A percentile compares a stretch with the other conserved stretches of the same genome.
Conservation (phyloP, 2,888 invertebrate genomes). For the Chymomyza caudatula region DNA sequence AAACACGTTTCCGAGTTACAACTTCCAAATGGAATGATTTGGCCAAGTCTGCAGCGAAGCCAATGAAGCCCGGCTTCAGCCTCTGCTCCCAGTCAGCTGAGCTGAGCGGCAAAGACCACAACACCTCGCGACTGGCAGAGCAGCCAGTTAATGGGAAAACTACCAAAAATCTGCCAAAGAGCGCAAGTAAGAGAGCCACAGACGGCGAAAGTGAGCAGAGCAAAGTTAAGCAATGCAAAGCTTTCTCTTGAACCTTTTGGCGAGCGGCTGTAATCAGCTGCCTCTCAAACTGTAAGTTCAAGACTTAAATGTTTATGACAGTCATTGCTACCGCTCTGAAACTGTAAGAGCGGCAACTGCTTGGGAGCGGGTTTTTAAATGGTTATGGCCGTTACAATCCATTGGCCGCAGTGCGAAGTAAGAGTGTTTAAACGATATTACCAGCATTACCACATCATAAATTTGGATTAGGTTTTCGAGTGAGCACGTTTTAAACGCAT, state of each 20-base stretch:
- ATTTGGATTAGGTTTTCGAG: not conserved
- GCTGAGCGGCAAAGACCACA: not conserved
- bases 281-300: not conserved
- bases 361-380: too few species aligned
- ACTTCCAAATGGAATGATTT: constrained; percentile 66
- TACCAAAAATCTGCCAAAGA: not conserved
- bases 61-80: constrained; percentile 39
- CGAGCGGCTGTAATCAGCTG: not conserved
- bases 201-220: not conserved
- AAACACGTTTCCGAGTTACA: constrained; percentile 61
- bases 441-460: not conserved
- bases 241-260: not conserved
- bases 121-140: not conserved
- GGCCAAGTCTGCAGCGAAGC: constrained; percentile 50
- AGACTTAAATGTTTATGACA: not conserved
- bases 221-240: not conserved
- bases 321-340: not conserved
- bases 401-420: not conserved
- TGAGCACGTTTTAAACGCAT: not conserved
- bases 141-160: too few species aligned
- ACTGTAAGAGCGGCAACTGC: not conserved
- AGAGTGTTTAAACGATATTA: too few species aligned
- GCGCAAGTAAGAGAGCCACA: not conserved
- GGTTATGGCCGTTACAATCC: not conserved
- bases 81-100: not conserved